Evolutionary conservation across 92 coral and sea anemone species (phyloP).

Genomic region (Hydrozoanthus gracilis): DNA sequence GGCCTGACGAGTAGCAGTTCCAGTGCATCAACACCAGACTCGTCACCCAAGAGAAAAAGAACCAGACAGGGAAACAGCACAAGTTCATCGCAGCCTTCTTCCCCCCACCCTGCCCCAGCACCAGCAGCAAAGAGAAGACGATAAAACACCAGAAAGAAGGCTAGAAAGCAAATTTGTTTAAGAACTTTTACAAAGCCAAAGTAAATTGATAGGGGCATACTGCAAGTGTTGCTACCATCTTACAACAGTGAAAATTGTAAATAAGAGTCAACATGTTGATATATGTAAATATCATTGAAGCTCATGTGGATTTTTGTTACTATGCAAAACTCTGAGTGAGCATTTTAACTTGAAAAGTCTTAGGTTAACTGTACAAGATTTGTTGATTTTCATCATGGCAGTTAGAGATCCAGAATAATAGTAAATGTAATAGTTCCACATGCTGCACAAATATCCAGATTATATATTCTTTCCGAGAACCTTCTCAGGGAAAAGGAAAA

Average conservation of each 20-base stretch:
- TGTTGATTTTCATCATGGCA: background rate
- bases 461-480: background rate
- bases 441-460: background rate
- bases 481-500: background rate
- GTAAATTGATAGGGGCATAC: background rate
- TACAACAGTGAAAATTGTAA: too few relatives aligned
- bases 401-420: background rate
- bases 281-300: background rate
- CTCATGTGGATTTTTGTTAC: background rate
- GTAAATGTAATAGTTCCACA: background rate
- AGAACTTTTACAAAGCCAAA: background rate
- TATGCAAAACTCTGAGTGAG: background rate
- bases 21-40: slow-evolving; percentile 94
- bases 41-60: slow-evolving; percentile 97
- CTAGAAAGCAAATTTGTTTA: background rate
- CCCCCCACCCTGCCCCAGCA: slow-evolving; percentile 90
- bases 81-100: slow-evolving; percentile 96
- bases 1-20: slow-evolving; percentile 81
- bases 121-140: slow-evolving; percentile 93
- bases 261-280: too few relatives aligned
- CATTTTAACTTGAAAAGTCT: background rate
- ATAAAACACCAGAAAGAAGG: slow-evolving; percentile 35
- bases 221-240: too few relatives aligned
- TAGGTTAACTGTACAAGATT: background rate
- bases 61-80: slow-evolving; percentile 97